These are phyloP conservation scores for Isoperla grammatica DNA, from an alignment of 2,888 invertebrate genomes.

Conservation along the genomic window DNA sequence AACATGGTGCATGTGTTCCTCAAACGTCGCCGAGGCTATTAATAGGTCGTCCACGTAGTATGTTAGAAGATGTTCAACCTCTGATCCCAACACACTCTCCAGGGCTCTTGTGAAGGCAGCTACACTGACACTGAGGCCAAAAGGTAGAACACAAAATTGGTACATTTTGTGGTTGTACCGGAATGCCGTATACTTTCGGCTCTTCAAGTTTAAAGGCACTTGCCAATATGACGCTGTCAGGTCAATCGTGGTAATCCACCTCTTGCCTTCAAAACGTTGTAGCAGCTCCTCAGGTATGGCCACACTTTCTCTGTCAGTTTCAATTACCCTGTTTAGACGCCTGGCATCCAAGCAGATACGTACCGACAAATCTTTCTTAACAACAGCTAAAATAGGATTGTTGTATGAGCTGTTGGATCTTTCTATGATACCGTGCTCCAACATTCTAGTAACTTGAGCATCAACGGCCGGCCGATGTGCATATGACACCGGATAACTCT, in stretches of 20 bases:
- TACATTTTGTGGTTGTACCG: not conserved
- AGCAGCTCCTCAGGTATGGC: not conserved
- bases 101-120: not conserved
- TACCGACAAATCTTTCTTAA: not conserved
- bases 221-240: not conserved
- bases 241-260: not conserved
- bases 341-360: not conserved
- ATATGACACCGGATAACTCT: not conserved
- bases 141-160: not conserved
- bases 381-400: not conserved
- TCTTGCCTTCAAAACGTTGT: not conserved
- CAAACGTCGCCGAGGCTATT: not conserved
- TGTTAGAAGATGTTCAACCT: not conserved
- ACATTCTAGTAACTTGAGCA: not conserved
- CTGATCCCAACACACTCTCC: not conserved
- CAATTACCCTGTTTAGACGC: not conserved
- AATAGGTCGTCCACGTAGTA: conserved; percentile 8
- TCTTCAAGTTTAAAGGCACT: not conserved
- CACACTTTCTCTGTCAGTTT: not conserved
- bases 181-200: not conserved
- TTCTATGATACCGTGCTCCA: not conserved
- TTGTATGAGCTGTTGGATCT: not conserved
- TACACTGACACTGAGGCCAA: not conserved
- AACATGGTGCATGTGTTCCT: conserved; percentile 4
- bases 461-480: not conserved